Evolutionary conservation across 1,140 invertebrate species (phyloP).

Genomic region (Penaeus indicus): DNA sequence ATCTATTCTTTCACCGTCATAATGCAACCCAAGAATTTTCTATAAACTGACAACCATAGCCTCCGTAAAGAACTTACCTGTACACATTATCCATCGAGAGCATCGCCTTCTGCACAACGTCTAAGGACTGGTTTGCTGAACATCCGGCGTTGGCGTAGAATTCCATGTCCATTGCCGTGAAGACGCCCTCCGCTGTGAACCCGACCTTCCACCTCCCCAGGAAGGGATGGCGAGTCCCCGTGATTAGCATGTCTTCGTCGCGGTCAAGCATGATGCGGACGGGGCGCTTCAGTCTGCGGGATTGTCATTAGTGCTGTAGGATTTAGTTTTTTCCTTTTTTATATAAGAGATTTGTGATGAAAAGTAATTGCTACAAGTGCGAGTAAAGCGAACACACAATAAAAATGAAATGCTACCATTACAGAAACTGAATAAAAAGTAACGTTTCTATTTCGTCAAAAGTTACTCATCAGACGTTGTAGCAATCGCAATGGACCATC

Average conservation of each 20-base stretch:
- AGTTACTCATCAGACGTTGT: too few relatives aligned
- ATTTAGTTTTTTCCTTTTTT: too few relatives aligned
- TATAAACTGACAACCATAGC: background rate
- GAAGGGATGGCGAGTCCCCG: slow-evolving; percentile 91
- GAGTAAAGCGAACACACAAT: too few relatives aligned
- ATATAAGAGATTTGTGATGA: too few relatives aligned
- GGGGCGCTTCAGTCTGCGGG: slow-evolving; percentile 73
- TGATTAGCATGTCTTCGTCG: slow-evolving; percentile 94
- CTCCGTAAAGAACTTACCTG: background rate
- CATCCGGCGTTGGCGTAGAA: slow-evolving; percentile 89
- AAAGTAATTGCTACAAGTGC: too few relatives aligned
- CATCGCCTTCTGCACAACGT: slow-evolving; percentile 48
- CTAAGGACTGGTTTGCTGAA: slow-evolving; percentile 83
- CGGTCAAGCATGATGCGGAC: slow-evolving; percentile 90
- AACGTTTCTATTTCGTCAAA: too few relatives aligned
- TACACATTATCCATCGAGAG: slow-evolving; percentile 55
- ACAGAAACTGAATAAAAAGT: too few relatives aligned
- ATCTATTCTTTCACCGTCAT: background rate
- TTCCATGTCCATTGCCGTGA: slow-evolving; percentile 80
- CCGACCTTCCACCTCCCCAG: slow-evolving; percentile 88
- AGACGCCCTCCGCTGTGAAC: slow-evolving; percentile 81
- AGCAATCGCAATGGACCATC: too few relatives aligned
- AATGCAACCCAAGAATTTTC: background rate
- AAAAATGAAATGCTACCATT: too few relatives aligned
- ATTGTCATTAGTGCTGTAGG: too few relatives aligned